Conservation (phyloP, 2,797 vertebrate species). For the Urophycis tenuis region DNA sequence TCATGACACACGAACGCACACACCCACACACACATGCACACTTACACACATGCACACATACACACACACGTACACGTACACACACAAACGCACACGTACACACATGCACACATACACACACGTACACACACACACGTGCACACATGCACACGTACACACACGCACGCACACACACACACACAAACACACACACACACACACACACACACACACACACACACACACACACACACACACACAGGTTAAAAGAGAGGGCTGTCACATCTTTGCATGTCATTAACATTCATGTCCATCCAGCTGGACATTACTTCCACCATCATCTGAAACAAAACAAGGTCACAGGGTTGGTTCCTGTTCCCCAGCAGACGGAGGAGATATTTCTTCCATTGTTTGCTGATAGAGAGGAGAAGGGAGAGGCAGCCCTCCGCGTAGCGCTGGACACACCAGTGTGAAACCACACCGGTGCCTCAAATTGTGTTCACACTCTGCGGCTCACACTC, state of each 20-base stretch:
- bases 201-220: neutral
- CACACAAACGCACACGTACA: no score
- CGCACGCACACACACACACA: no score
- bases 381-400: neutral
- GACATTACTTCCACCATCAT: conserved; percentile 27
- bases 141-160: no score
- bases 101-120: no score
- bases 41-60: no score
- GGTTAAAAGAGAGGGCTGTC: no score
- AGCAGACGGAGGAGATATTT: neutral
- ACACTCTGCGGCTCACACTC: conserved; percentile 28
- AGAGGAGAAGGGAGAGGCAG: neutral
- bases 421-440: conserved; percentile 23
- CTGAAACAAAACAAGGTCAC: neutral
- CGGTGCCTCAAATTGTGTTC: conserved; percentile 32
- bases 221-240: neutral
- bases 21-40: no score
- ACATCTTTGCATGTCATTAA: neutral
- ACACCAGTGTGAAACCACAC: conserved; percentile 33
- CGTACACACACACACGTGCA: no score
- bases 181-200: no score
- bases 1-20: neutral
- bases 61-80: no score
- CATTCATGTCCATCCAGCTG: conserved; percentile 4
- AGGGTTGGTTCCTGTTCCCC: neutral